phyloP scores from a whole-genome alignment of 2,113 vertebrate species.

The Arizona elegans region DNA sequence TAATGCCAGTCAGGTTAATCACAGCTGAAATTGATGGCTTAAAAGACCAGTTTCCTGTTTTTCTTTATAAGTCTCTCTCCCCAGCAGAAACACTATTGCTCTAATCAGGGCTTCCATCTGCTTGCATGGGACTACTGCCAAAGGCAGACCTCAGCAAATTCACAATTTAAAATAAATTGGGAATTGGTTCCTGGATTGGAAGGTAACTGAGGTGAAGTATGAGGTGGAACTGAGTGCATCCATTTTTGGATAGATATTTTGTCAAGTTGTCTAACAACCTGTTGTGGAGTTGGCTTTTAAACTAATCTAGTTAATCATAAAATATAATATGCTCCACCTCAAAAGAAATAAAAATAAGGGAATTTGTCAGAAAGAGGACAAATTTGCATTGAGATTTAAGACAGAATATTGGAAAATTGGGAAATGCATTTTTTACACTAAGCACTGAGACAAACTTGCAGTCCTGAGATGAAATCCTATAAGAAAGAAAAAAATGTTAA shows the following conservation, averaged over 20 bases:
- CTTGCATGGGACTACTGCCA: not conserved
- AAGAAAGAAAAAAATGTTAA: not conserved
- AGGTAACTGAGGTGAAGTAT: not conserved
- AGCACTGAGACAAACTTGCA: not conserved
- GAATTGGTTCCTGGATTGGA: not conserved
- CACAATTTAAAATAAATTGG: not conserved
- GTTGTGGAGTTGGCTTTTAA: not conserved
- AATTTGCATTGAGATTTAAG: not conserved
- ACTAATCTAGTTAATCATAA: not conserved
- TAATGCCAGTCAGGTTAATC: not conserved
- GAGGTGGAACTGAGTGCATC: not conserved
- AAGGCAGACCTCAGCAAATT: not conserved
- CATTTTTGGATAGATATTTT: not conserved
- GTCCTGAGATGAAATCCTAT: not conserved
- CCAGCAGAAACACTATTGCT: not conserved
- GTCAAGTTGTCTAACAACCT: not conserved
- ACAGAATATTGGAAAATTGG: not conserved
- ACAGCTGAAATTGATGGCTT: not conserved
- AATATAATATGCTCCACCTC: not conserved
- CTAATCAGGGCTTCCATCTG: not conserved
- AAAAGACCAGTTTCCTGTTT: not conserved
- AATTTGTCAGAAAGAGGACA: not conserved
- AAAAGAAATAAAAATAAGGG: not conserved
- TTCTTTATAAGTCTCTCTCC: not conserved
- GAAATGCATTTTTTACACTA: not conserved